phyloP scores from a whole-genome alignment of 1,140 invertebrate genomes.

The Nylanderia fulva region DNA sequence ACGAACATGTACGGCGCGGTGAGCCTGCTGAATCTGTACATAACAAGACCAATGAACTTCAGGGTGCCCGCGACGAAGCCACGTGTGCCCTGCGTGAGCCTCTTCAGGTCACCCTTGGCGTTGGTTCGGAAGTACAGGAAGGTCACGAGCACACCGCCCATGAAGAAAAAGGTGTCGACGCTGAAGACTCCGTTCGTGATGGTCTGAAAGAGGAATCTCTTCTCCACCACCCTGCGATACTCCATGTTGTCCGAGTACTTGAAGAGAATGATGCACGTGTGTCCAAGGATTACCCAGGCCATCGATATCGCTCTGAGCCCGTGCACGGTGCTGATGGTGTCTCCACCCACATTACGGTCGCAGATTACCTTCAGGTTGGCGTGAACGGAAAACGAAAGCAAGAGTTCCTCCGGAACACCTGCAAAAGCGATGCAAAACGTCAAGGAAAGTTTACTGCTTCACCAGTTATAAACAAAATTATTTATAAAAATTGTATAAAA shows the following conservation, averaged over 20 bases:
- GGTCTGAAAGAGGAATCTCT: slow-evolving; percentile 93
- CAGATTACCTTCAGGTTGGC: slow-evolving; percentile 92
- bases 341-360: slow-evolving; percentile 91
- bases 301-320: slow-evolving; percentile 94
- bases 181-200: slow-evolving; percentile 95
- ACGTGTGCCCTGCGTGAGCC: slow-evolving; percentile 89
- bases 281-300: slow-evolving; percentile 97
- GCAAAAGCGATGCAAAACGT: slow-evolving; percentile 55
- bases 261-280: slow-evolving; percentile 94
- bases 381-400: slow-evolving; percentile 92
- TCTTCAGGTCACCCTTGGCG: slow-evolving; percentile 92
- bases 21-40: slow-evolving; percentile 91
- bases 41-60: slow-evolving; percentile 92
- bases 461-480: background rate
- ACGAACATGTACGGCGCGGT: slow-evolving; percentile 94
- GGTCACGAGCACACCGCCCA: slow-evolving; percentile 92
- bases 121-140: slow-evolving; percentile 94
- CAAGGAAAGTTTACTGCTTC: background rate
- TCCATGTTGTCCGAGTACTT: slow-evolving; percentile 95
- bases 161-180: slow-evolving; percentile 97
- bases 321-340: slow-evolving; percentile 93
- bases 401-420: slow-evolving; percentile 89
- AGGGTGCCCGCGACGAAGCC: slow-evolving; percentile 90
- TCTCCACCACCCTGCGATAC: slow-evolving; percentile 91
- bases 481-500: too few relatives aligned